A percentile compares a stretch with the other conserved stretches of the same genome.
These are phyloP conservation scores for Drosophila asahinai DNA, from an alignment of 1,140 invertebrate genomes.

Conservation along the genomic window DNA sequence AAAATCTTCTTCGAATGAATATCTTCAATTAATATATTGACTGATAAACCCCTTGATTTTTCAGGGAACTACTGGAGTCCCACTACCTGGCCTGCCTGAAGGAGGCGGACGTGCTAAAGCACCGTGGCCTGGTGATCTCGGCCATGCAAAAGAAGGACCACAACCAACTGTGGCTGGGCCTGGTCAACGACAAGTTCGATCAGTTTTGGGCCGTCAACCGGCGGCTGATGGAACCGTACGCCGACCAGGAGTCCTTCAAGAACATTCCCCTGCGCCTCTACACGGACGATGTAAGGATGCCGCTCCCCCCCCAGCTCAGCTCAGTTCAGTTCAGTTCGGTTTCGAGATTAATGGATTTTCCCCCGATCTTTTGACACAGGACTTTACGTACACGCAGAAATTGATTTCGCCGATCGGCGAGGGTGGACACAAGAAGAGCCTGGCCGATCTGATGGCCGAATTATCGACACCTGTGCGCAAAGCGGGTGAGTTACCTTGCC, in stretches of 20 bases:
- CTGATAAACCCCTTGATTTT: constrained; percentile 56
- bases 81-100: constrained; percentile 98
- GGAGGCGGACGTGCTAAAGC: constrained; percentile 98
- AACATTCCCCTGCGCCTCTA: constrained; percentile 97
- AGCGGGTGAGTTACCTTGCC: constrained; percentile 71
- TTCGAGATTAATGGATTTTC: constrained; percentile 19
- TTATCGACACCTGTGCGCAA: constrained; percentile 86
- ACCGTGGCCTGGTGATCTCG: constrained; percentile 95
- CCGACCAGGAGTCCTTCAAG: constrained; percentile 93
- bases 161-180: constrained; percentile 97
- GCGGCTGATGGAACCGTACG: constrained; percentile 94
- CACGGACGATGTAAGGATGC: constrained; percentile 85
- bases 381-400: constrained; percentile 91
- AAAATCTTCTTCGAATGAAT: too few relatives aligned
- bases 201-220: constrained; percentile 99
- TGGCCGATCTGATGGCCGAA: constrained; percentile 90
- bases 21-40: too few relatives aligned
- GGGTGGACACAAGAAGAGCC: constrained; percentile 90
- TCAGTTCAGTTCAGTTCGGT: constrained; percentile 4
- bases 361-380: constrained; percentile 68
- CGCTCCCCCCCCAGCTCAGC: neutral
- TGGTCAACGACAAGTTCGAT: constrained; percentile 99
- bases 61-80: constrained; percentile 96
- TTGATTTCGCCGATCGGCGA: constrained; percentile 91
- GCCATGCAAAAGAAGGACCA: constrained; percentile 99